Percentiles rank a stretch among this genome's conserved stretches.
phyloP scores from a whole-genome alignment of 2,797 vertebrate genomes.

The Pangasius sanitwongsei region DNA sequence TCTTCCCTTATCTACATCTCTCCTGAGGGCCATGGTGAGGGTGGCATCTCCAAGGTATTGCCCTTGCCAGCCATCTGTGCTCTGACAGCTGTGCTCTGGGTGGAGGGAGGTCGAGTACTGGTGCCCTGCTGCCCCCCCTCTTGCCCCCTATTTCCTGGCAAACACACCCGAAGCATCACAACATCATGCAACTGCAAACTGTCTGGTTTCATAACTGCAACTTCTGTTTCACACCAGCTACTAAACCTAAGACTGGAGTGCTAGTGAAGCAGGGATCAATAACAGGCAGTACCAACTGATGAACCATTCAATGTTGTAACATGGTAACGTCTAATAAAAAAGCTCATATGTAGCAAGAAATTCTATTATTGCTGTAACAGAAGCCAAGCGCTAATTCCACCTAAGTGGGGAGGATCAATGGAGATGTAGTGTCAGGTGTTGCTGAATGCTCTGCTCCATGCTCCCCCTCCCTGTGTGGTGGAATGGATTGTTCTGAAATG shows the following conservation, averaged over 20 bases:
- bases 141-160: not conserved
- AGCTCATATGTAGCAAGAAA: not conserved
- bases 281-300: slow-evolving; percentile 22
- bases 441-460: slow-evolving; percentile 35
- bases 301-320: not conserved
- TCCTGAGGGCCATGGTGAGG: slow-evolving; percentile 26
- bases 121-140: slow-evolving; percentile 38
- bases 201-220: slow-evolving; percentile 24
- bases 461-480: slow-evolving; percentile 6
- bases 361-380: slow-evolving; percentile 31
- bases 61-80: slow-evolving; percentile 50
- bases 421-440: slow-evolving; percentile 50
- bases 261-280: slow-evolving; percentile 21
- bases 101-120: slow-evolving; percentile 34
- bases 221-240: slow-evolving; percentile 17
- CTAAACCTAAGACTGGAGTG: slow-evolving; percentile 21
- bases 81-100: slow-evolving; percentile 49
- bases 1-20: not conserved
- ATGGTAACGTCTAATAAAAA: slow-evolving; percentile 20
- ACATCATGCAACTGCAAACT: slow-evolving; percentile 39
- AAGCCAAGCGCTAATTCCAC: slow-evolving; percentile 12
- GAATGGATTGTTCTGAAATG: slow-evolving; percentile 55
- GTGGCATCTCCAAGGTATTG: slow-evolving; percentile 54
- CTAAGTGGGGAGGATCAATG: slow-evolving; percentile 47
- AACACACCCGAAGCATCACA: slow-evolving; percentile 19